Conservation (phyloP, 2,888 invertebrate species). For the Drosophila incognita region DNA sequence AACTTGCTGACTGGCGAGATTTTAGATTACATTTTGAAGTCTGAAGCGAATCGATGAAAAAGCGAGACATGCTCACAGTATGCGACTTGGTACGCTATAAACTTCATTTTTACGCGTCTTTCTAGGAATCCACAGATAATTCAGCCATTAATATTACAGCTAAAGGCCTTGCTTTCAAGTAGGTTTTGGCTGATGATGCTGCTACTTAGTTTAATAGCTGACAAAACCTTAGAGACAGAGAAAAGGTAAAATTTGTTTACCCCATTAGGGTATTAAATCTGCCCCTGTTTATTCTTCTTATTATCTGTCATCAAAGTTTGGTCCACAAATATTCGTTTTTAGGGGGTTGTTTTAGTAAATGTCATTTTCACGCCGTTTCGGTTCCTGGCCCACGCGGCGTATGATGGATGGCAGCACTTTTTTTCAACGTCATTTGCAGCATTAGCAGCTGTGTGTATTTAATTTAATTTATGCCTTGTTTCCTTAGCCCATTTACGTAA, state of each 20-base stretch:
- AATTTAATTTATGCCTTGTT: conserved; percentile 49
- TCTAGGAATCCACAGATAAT: background rate
- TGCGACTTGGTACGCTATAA: background rate
- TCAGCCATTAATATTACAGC: background rate
- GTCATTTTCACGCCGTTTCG: conserved; percentile 37
- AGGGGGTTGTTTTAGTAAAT: conserved; percentile 18
- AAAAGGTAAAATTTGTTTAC: background rate
- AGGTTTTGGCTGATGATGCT: conserved; percentile 17
- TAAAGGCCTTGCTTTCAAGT: background rate
- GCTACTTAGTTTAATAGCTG: background rate
- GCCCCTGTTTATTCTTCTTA: background rate
- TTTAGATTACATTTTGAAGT: background rate
- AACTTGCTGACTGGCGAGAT: conserved; percentile 3
- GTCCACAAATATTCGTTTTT: conserved; percentile 5
- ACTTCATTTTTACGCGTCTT: background rate
- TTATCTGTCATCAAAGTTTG: conserved; percentile 4
- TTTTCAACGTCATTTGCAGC: conserved; percentile 45
- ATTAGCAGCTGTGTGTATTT: conserved; percentile 1
- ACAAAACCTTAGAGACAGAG: background rate
- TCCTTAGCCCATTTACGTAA: conserved; percentile 56
- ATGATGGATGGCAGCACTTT: conserved; percentile 65
- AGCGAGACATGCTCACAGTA: background rate
- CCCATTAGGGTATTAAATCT: background rate
- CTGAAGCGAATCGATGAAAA: background rate
- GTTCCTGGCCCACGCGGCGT: conserved; percentile 61